A percentile compares a stretch with the other conserved stretches of the same genome.
Conservation (phyloP, 2,113 vertebrate species). For the Corythoichthys haematopterus region DNA sequence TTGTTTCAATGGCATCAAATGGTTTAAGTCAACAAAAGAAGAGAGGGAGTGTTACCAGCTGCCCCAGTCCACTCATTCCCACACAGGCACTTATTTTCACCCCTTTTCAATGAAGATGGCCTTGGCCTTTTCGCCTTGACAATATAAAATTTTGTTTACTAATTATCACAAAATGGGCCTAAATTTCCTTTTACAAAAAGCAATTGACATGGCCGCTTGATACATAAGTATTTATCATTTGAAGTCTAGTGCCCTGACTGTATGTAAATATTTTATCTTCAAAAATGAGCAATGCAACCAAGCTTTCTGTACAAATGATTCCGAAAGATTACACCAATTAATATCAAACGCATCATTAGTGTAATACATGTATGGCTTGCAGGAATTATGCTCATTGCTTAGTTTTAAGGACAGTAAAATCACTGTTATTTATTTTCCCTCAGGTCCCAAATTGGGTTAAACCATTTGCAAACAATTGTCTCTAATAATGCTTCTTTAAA, state of each 20-base stretch:
- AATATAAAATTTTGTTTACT: slow-evolving; percentile 47
- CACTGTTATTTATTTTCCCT: not conserved
- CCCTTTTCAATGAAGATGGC: slow-evolving; percentile 46
- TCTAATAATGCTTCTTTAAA: not conserved
- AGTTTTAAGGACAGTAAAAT: not conserved
- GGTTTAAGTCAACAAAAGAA: slow-evolving; percentile 58
- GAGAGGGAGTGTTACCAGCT: slow-evolving; percentile 63
- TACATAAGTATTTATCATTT: not conserved
- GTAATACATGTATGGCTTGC: too few relatives aligned
- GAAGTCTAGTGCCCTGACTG: not conserved
- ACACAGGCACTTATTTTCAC: slow-evolving; percentile 36
- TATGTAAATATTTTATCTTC: not conserved
- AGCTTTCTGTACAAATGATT: not conserved
- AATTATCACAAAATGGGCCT: slow-evolving; percentile 51
- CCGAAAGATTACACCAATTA: not conserved
- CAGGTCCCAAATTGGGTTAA: not conserved
- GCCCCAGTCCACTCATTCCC: slow-evolving; percentile 53
- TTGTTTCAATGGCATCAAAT: slow-evolving; percentile 68
- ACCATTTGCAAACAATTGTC: not conserved
- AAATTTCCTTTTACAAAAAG: slow-evolving; percentile 9
- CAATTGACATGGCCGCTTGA: not conserved
- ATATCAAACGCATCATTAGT: not conserved
- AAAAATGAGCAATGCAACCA: not conserved
- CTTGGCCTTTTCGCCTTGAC: slow-evolving; percentile 38
- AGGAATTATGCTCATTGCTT: not conserved